A percentile compares a stretch with the other conserved stretches of the same genome.
These are phyloP conservation scores for Philhelius pedissequus DNA, from an alignment of 2,888 invertebrate species.

Conservation along the genomic window DNA sequence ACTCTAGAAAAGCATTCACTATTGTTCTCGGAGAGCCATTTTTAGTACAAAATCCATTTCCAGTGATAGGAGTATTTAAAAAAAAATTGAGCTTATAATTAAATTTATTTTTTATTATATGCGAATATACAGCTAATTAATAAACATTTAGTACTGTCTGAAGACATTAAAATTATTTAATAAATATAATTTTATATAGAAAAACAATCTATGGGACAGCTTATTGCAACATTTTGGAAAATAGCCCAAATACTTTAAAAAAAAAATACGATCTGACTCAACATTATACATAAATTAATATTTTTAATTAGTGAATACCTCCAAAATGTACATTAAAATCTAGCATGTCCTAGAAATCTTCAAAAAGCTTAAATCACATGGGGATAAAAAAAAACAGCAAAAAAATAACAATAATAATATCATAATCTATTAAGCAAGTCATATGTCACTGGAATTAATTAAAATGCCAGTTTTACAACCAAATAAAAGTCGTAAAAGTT, in stretches of 20 bases:
- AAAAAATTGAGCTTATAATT: too few species aligned
- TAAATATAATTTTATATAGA: too few species aligned
- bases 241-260: background rate
- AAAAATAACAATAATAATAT: background rate
- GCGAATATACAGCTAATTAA: too few species aligned
- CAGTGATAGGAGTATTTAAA: too few species aligned
- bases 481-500: slow-evolving; percentile 62
- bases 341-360: background rate
- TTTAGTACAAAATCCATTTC: too few species aligned
- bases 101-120: too few species aligned
- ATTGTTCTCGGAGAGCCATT: too few species aligned
- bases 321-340: background rate
- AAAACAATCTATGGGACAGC: too few species aligned
- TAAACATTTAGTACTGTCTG: too few species aligned
- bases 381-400: background rate
- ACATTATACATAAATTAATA: background rate
- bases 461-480: slow-evolving; percentile 58
- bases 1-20: too few species aligned
- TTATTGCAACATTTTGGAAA: background rate
- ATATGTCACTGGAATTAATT: slow-evolving; percentile 56
- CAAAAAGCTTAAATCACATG: background rate
- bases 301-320: background rate
- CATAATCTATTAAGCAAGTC: slow-evolving; percentile 39
- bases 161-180: too few species aligned
- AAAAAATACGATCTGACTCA: background rate